Evolutionary conservation across 1,140 invertebrate genomes (phyloP).

Genomic region (Ooceraea biroi): DNA sequence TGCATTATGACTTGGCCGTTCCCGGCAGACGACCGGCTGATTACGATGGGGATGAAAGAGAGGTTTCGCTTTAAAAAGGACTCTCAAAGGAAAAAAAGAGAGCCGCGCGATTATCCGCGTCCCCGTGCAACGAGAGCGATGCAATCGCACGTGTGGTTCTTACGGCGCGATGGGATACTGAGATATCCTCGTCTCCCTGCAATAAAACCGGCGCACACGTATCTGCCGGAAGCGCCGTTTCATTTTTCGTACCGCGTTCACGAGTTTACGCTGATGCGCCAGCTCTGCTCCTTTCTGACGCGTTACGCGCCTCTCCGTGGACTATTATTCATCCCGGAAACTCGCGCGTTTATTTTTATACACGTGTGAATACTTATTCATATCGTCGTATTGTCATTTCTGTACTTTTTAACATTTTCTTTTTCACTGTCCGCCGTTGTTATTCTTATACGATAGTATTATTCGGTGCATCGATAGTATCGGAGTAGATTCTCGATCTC

Average conservation of each 20-base stretch:
- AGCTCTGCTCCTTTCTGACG: slow-evolving; percentile 5
- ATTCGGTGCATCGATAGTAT: too few species aligned
- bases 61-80: slow-evolving; percentile 14
- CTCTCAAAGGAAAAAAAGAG: slow-evolving; percentile 9
- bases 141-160: slow-evolving; percentile 43
- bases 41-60: not conserved
- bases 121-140: slow-evolving; percentile 31
- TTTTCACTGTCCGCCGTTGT: too few species aligned
- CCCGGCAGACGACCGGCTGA: slow-evolving; percentile 16
- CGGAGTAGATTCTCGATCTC: not conserved
- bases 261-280: slow-evolving; percentile 31
- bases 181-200: slow-evolving; percentile 67
- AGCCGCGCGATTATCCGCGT: slow-evolving; percentile 30
- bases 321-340: slow-evolving; percentile 69
- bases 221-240: slow-evolving; percentile 75
- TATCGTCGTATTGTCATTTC: too few species aligned
- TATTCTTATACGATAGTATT: too few species aligned
- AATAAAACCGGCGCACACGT: slow-evolving; percentile 56
- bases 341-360: not conserved
- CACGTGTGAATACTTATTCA: too few species aligned
- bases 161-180: slow-evolving; percentile 28
- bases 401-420: too few species aligned
- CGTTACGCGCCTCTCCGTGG: slow-evolving; percentile 60
- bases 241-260: slow-evolving; percentile 52
- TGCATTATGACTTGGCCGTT: slow-evolving; percentile 12